Evolutionary conservation across 1,140 invertebrate species (phyloP).

Genomic region (Sarcophaga peregrina): DNA sequence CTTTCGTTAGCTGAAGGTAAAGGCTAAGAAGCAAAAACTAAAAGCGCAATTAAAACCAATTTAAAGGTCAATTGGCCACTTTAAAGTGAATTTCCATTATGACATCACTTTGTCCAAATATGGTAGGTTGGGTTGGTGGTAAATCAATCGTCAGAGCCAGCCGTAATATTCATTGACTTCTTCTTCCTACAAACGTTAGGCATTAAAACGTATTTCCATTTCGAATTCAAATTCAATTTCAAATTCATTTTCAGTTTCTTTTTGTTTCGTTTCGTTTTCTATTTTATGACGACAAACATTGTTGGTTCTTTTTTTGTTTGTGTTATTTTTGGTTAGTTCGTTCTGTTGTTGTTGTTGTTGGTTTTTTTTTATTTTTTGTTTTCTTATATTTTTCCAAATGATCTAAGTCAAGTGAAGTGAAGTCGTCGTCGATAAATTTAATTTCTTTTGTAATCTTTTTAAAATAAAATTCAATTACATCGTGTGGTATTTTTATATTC

Average conservation of each 20-base stretch:
- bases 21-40: too few species aligned
- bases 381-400: background rate
- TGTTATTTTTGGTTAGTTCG: background rate
- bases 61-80: too few species aligned
- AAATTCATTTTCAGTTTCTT: too few species aligned
- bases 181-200: background rate
- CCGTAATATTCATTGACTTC: background rate
- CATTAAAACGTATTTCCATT: too few species aligned
- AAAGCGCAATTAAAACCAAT: too few species aligned
- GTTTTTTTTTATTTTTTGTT: background rate
- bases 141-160: too few species aligned
- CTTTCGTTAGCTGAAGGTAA: too few species aligned
- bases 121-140: too few species aligned
- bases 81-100: too few species aligned
- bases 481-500: too few species aligned
- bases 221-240: too few species aligned
- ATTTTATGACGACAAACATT: background rate
- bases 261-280: background rate
- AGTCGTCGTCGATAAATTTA: background rate
- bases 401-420: background rate
- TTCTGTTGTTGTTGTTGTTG: background rate
- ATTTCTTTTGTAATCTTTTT: slow-evolving; percentile 19
- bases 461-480: background rate
- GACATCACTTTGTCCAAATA: too few species aligned
- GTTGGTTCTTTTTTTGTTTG: background rate